A percentile compares a stretch with the other conserved stretches of the same genome.
phyloP scores from a whole-genome alignment of 2,888 invertebrate genomes.

The Ormia ochracea region DNA sequence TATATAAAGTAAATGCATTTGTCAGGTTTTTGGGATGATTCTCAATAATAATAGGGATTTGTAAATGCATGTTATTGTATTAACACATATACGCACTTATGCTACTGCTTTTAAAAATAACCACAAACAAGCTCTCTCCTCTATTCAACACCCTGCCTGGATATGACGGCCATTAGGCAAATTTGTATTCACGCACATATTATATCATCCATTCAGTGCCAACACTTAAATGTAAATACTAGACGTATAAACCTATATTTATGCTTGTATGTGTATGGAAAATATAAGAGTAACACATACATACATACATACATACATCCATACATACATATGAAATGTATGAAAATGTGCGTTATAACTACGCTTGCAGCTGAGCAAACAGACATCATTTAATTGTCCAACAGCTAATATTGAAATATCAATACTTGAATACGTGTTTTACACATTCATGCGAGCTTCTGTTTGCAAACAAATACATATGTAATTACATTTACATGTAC shows the following conservation, averaged over 20 bases:
- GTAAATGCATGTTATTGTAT: conserved; percentile 1
- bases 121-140: not conserved
- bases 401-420: conserved; percentile 39
- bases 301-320: not conserved
- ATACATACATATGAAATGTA: too few species aligned
- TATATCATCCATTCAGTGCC: not conserved
- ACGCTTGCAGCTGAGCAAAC: not conserved
- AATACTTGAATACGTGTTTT: conserved; percentile 19
- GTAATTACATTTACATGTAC: not conserved
- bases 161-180: conserved; percentile 17
- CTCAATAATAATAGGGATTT: conserved; percentile 26
- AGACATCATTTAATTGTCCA: conserved; percentile 29
- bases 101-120: not conserved
- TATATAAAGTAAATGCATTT: conserved; percentile 4
- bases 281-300: too few species aligned
- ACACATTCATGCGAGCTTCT: conserved; percentile 25
- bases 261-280: too few species aligned
- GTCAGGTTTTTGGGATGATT: conserved; percentile 20
- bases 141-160: not conserved
- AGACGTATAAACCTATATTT: not conserved
- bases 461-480: not conserved
- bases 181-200: conserved; percentile 11
- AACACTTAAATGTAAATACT: conserved; percentile 6
- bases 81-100: not conserved
- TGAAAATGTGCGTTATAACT: too few species aligned